Conservation (phyloP, 2,888 invertebrate genomes). For the Hoplodrina ambigua region DNA sequence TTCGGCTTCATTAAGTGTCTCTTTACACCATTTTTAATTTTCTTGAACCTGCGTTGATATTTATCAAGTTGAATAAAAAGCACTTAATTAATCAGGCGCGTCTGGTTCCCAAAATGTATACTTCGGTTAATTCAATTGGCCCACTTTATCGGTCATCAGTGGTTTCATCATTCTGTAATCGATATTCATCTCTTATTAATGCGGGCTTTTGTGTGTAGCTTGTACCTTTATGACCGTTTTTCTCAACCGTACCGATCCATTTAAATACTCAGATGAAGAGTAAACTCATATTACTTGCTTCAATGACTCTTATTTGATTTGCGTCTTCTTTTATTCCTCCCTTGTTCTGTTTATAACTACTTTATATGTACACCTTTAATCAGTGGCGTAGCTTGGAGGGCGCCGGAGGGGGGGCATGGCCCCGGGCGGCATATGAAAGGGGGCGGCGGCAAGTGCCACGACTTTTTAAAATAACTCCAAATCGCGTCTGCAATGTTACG, state of each 20-base stretch:
- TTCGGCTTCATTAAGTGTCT: too few relatives aligned
- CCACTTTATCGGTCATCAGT: too few relatives aligned
- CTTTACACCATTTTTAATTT: too few relatives aligned
- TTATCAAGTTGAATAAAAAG: not conserved
- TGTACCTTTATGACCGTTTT: not conserved
- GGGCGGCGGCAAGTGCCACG: too few relatives aligned
- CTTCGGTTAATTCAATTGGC: not conserved
- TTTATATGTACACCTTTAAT: too few relatives aligned
- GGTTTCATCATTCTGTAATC: too few relatives aligned
- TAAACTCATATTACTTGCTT: constrained; percentile 23
- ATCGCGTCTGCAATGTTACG: too few relatives aligned
- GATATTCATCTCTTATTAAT: not conserved
- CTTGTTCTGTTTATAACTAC: constrained; percentile 6
- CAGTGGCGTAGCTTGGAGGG: too few relatives aligned
- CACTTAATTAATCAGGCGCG: not conserved
- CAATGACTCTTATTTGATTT: constrained; percentile 30
- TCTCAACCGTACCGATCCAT: not conserved
- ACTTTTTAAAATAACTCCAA: too few relatives aligned
- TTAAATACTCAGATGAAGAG: not conserved
- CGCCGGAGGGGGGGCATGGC: too few relatives aligned
- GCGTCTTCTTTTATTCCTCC: constrained; percentile 18
- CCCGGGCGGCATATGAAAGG: too few relatives aligned
- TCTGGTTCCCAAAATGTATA: not conserved
- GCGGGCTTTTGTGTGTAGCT: not conserved
- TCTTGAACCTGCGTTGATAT: too few relatives aligned